phyloP scores from a whole-genome alignment of 2,113 vertebrate species.

The Pangasianodon gigas region DNA sequence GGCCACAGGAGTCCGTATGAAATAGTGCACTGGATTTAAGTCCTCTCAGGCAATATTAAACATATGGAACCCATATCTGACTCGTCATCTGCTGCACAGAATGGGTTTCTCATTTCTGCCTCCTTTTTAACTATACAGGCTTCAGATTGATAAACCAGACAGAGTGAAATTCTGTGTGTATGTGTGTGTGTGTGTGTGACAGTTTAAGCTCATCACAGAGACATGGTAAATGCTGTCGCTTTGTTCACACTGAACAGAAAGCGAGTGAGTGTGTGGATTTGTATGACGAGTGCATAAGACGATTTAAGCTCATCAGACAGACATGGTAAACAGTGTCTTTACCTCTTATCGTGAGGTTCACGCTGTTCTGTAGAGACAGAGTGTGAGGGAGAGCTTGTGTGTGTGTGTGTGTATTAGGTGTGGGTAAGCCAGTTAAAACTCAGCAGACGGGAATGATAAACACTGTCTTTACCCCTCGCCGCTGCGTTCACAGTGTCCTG shows the following conservation, averaged over 20 bases:
- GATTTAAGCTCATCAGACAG: constrained; percentile 24
- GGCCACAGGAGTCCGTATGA: constrained; percentile 5
- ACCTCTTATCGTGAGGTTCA: not conserved
- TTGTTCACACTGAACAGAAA: not conserved
- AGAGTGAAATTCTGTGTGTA: not conserved
- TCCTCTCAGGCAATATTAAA: constrained; percentile 8
- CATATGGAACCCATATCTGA: constrained; percentile 31
- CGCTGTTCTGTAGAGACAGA: not conserved
- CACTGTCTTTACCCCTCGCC: constrained; percentile 54
- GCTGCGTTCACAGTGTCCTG: constrained; percentile 57
- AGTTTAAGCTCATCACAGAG: not conserved
- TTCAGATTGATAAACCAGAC: constrained; percentile 18
- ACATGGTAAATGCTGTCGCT: not conserved
- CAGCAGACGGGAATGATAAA: constrained; percentile 31
- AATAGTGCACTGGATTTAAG: constrained; percentile 7
- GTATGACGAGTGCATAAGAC: not conserved
- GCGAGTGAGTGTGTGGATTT: not conserved
- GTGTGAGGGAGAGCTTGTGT: constrained; percentile 9
- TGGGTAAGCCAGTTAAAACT: not conserved
- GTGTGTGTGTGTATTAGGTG: constrained; percentile 29
- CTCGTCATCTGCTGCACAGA: not conserved
- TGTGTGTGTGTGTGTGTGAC: not conserved
- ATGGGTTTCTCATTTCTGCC: constrained; percentile 4
- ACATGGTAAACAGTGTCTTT: constrained; percentile 28
- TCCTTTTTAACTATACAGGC: not conserved